A percentile compares a stretch with the other conserved stretches of the same genome.
Conservation (phyloP, 2,797 vertebrate genomes). For the Periparus ater region DNA sequence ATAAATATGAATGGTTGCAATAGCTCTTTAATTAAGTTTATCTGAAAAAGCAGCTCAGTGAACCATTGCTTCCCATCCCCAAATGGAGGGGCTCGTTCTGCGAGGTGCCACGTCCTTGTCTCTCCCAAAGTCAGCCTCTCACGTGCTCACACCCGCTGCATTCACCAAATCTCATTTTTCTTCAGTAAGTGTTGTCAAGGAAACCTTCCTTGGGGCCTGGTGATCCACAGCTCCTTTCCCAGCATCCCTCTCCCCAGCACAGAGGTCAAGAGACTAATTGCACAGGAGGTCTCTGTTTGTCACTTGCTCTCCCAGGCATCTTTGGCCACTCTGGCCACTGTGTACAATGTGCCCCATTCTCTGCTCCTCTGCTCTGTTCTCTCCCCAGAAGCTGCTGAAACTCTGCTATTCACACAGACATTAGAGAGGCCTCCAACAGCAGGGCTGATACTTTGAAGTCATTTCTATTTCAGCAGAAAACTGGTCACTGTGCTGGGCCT, state of each 20-base stretch:
- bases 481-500: background rate
- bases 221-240: conserved; percentile 47
- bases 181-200: conserved; percentile 68
- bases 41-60: background rate
- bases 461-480: background rate
- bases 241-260: background rate
- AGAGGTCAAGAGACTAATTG: conserved; percentile 70
- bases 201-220: conserved; percentile 65
- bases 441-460: background rate
- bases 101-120: background rate
- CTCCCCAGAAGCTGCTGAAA: background rate
- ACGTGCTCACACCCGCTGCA: background rate
- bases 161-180: conserved; percentile 52
- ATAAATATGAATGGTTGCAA: background rate
- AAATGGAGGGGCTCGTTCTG: background rate
- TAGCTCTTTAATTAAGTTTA: conserved; percentile 7
- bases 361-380: background rate
- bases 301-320: background rate
- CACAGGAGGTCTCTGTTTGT: conserved; percentile 31
- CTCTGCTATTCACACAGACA: background rate
- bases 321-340: conserved; percentile 29
- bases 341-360: conserved; percentile 18
- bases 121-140: conserved; percentile 3
- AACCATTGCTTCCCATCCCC: background rate
- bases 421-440: background rate